phyloP scores from a whole-genome alignment of 1,140 invertebrate genomes.

The Battus philenor region DNA sequence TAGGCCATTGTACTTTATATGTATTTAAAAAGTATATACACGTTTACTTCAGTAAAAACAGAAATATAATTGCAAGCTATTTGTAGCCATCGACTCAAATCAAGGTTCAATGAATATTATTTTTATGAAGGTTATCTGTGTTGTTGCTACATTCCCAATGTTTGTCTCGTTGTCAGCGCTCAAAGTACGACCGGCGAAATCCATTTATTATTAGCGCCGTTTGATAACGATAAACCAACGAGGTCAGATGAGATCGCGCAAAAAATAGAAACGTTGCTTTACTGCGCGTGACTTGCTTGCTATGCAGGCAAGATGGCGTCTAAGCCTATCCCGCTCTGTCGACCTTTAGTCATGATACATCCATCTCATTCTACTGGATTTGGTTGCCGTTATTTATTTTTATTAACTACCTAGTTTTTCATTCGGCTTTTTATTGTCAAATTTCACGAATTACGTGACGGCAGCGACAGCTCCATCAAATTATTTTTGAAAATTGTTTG shows the following conservation, averaged over 20 bases:
- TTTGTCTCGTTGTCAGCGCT: constrained; percentile 40
- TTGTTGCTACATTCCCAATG: constrained; percentile 35
- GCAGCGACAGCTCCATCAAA: constrained; percentile 29
- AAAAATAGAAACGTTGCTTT: constrained; percentile 70
- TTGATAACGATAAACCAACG: constrained; percentile 74
- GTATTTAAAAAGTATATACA: not conserved
- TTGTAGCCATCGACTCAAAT: not conserved
- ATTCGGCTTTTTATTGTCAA: constrained; percentile 47
- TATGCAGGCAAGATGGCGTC: constrained; percentile 64
- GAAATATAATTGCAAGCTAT: not conserved
- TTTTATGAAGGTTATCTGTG: constrained; percentile 57
- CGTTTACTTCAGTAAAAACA: not conserved
- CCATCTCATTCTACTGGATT: constrained; percentile 39
- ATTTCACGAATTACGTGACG: constrained; percentile 66
- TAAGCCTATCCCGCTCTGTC: constrained; percentile 40
- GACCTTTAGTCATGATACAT: constrained; percentile 21
- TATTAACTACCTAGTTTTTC: constrained; percentile 46
- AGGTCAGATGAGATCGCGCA: constrained; percentile 68
- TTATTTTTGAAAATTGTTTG: constrained; percentile 20
- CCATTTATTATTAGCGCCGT: constrained; percentile 65
- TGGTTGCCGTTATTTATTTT: constrained; percentile 65
- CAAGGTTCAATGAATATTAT: not conserved
- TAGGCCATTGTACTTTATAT: constrained; percentile 1
- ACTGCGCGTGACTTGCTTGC: constrained; percentile 66
- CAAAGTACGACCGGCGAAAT: constrained; percentile 55